Evolutionary conservation across 2,113 vertebrate genomes (phyloP), one percentile per base, ranked within the genome.

Genomic region (Sinocyclocheilus anshuiensis): DNA sequence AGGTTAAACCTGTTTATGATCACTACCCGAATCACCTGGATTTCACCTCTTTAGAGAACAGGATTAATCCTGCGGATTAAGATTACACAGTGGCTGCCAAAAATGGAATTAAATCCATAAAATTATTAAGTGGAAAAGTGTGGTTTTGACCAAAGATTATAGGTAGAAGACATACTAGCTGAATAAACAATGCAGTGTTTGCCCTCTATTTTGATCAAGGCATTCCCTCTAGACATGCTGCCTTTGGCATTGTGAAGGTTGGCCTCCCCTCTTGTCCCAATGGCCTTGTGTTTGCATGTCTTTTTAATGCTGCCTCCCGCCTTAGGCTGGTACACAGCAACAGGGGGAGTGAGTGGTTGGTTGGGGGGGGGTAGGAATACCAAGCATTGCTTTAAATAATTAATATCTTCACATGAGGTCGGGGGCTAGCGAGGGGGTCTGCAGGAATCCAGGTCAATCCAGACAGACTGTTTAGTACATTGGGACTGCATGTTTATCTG

Each of bases 401-500:
- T 36, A 84, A 86, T 69, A 86, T 55, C 22, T 59, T 74, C 67
- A 84, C 55, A 81, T 76, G 81, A 75, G 84, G 55, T 83, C 63
- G 65, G 80, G 11, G 50, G 53, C 55, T n/a, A n/a, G 33, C 26
- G 36, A 53, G 72, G 53, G 61, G 29, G 84, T 61, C 59, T 42
- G 22, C 22, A 48, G 45, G 84, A 81, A 87, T 87, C 72, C 81
- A 85, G 77, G 86, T 88, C 90, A 88, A 77, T 33, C 77, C 59
- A 86, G 69, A 79, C 86, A 53, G 59, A 33, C 79, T 86, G 65
- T 72, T 57, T 57, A 83, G 65, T 53, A 59, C 77, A 78, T 5
- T 18, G 22, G 4, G 29, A 42, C 59, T 53, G 74, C 16, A 61
- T 67, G 81, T 42, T 42, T 76, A 59, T 71, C 75, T 39, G 50